Evolutionary conservation across 2,888 invertebrate genomes (phyloP).

Genomic region (Antheraea assamensis): DNA sequence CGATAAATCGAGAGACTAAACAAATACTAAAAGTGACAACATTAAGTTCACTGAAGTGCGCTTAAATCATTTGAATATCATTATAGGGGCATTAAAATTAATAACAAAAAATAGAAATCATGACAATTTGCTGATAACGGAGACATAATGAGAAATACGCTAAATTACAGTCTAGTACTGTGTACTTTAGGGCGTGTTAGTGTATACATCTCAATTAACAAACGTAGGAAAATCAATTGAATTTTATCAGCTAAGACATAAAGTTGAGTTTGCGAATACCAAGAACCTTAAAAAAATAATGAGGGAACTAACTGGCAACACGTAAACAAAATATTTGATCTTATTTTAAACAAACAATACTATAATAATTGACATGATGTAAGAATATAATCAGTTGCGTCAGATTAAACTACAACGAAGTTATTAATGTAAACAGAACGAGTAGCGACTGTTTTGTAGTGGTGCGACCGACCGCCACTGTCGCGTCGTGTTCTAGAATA

Average conservation of each 20-base stretch:
- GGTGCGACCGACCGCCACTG: background rate
- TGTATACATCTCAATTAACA: no score
- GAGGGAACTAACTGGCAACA: background rate
- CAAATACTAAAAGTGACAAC: no score
- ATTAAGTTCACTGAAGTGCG: no score
- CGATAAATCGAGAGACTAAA: no score
- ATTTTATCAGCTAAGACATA: background rate
- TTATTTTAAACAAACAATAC: background rate
- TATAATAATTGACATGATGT: background rate
- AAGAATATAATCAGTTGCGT: background rate
- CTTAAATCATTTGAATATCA: no score
- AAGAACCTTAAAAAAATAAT: no score
- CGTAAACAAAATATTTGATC: background rate
- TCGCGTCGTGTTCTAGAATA: no score
- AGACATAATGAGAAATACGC: background rate
- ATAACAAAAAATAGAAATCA: no score
- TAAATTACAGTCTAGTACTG: background rate
- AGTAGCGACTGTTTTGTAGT: background rate
- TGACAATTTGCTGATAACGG: no score
- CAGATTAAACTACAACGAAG: background rate
- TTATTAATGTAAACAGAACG: conserved; percentile 1
- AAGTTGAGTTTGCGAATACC: no score
- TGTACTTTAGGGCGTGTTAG: no score
- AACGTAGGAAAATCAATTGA: background rate
- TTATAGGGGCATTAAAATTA: no score